Percentiles rank a stretch among this genome's conserved stretches.
Conservation (phyloP, 2,888 invertebrate species). For the Agonopterix alstromeriana region DNA sequence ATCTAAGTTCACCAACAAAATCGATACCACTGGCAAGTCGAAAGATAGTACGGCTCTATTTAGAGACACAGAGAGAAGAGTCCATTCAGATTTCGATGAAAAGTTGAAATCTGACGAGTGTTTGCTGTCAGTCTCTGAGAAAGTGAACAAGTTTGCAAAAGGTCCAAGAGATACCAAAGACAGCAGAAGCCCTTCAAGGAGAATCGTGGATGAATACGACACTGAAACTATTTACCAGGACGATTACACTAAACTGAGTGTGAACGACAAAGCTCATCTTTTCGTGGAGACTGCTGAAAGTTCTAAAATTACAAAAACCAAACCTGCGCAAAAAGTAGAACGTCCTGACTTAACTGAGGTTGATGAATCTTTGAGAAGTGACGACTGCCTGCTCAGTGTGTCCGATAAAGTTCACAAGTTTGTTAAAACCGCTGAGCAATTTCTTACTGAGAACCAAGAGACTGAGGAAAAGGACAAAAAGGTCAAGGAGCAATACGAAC, state of each 20-base stretch:
- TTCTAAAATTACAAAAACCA: slow-evolving; percentile 53
- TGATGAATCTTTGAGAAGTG: slow-evolving; percentile 75
- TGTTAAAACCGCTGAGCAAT: slow-evolving; percentile 77
- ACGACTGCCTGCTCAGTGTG: slow-evolving; percentile 79
- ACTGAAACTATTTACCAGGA: slow-evolving; percentile 70
- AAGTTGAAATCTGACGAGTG: slow-evolving; percentile 78
- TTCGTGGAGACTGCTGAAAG: slow-evolving; percentile 80
- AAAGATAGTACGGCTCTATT: slow-evolving; percentile 40
- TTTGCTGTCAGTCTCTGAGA: slow-evolving; percentile 81
- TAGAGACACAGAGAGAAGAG: slow-evolving; percentile 45
- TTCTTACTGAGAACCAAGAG: slow-evolving; percentile 49
- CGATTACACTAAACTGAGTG: slow-evolving; percentile 73
- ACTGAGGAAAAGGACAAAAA: slow-evolving; percentile 52
- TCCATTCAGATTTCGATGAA: slow-evolving; percentile 72
- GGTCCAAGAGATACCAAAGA: slow-evolving; percentile 51
- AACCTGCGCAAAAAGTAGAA: slow-evolving; percentile 51
- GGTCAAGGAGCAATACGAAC: slow-evolving; percentile 63
- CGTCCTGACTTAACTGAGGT: slow-evolving; percentile 73
- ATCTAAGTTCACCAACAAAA: slow-evolving; percentile 61
- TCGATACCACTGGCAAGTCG: slow-evolving; percentile 40
- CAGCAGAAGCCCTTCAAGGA: slow-evolving; percentile 49
- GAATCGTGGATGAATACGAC: slow-evolving; percentile 67
- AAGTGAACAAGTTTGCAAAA: slow-evolving; percentile 82
- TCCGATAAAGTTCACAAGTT: slow-evolving; percentile 81
- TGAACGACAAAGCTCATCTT: slow-evolving; percentile 80